Percentiles rank a stretch among this genome's conserved stretches.
Conservation (phyloP, 1,140 invertebrate genomes). For the Bombus breviceps region DNA sequence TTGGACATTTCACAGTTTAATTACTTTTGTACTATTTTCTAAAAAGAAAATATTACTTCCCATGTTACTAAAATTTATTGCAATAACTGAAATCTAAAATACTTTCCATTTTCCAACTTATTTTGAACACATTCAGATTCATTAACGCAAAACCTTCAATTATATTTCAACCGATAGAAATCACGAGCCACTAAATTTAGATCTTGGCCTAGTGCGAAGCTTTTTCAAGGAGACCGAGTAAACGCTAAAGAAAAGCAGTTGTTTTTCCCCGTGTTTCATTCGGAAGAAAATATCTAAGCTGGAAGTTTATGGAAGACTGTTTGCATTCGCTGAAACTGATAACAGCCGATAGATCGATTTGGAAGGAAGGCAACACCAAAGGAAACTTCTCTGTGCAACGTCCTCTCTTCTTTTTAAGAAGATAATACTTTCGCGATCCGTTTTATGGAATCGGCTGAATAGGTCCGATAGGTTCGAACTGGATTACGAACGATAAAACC, state of each 20-base stretch:
- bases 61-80: too few species aligned
- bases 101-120: too few species aligned
- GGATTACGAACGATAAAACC: slow-evolving; percentile 17
- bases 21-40: too few species aligned
- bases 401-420: neutral
- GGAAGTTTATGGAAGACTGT: neutral
- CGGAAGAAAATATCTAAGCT: neutral
- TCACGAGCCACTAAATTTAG: neutral
- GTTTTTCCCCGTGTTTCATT: neutral
- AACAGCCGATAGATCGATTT: neutral
- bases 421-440: slow-evolving; percentile 23
- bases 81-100: too few species aligned
- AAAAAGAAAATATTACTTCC: too few species aligned
- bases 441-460: slow-evolving; percentile 25
- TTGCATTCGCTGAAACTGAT: slow-evolving; percentile 2
- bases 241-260: neutral
- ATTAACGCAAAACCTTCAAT: too few species aligned
- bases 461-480: neutral
- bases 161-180: too few species aligned
- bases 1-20: too few species aligned
- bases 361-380: neutral
- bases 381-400: neutral
- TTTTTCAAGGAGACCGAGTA: neutral
- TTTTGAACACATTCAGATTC: too few species aligned
- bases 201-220: neutral